Evolutionary conservation across 2,797 vertebrate species (phyloP).

Genomic region (Intellagama lesueurii): DNA sequence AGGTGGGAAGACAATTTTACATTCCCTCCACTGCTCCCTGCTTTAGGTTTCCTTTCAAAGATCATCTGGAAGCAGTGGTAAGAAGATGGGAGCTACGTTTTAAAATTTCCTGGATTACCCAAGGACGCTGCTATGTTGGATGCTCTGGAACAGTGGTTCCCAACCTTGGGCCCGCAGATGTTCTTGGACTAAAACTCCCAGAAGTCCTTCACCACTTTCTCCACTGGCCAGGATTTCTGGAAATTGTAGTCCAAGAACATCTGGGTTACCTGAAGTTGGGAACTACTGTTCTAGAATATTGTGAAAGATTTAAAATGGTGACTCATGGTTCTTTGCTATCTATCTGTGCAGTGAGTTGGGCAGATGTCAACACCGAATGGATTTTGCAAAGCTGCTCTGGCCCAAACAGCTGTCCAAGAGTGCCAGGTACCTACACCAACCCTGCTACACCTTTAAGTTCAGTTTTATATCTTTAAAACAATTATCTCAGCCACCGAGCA

Average conservation of each 20-base stretch:
- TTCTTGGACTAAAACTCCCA: too few relatives aligned
- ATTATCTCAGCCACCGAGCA: neutral
- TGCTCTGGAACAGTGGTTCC: neutral
- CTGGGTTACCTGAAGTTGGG: too few relatives aligned
- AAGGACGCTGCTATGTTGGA: neutral
- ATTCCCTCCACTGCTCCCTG: neutral
- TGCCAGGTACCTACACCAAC: neutral
- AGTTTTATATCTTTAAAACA: neutral
- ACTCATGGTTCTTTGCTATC: neutral
- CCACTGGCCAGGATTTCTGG: too few relatives aligned
- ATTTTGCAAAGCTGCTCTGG: neutral
- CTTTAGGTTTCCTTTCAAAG: neutral
- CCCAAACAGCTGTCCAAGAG: neutral
- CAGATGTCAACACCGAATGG: too few relatives aligned
- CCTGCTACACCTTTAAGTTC: neutral
- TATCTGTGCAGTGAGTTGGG: neutral
- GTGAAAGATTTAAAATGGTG: neutral
- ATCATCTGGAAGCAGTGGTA: neutral
- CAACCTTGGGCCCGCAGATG: too few relatives aligned
- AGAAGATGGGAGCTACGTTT: neutral
- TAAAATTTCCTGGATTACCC: neutral
- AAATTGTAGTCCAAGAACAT: too few relatives aligned
- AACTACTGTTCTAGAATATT: neutral
- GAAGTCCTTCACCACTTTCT: too few relatives aligned
- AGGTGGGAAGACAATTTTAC: neutral